phyloP scores from a whole-genome alignment of 2,113 vertebrate species.

The Zingel zingel region DNA sequence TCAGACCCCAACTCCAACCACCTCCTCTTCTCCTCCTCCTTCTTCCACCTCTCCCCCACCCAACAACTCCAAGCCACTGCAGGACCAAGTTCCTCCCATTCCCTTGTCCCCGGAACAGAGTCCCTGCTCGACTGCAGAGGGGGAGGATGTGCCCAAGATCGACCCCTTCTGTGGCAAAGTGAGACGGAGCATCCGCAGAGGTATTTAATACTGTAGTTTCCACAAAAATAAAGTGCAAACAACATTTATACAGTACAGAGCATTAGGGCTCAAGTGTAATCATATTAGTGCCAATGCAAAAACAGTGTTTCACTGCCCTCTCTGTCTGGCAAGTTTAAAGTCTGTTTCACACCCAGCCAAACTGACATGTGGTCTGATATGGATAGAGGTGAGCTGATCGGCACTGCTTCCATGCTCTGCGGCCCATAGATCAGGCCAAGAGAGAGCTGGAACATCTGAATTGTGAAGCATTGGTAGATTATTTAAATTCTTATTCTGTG shows the following conservation, averaged over 20 bases:
- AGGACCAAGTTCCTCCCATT: constrained; percentile 86
- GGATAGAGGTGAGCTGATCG: neutral
- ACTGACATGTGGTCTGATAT: neutral
- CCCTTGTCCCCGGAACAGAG: constrained; percentile 91
- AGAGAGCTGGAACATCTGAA: neutral
- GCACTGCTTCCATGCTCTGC: too few species aligned
- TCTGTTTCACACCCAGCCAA: neutral
- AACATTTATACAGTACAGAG: neutral
- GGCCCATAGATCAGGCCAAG: too few species aligned
- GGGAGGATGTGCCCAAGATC: constrained; percentile 86
- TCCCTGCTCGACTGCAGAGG: constrained; percentile 84
- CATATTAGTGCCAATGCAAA: neutral
- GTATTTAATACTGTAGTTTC: constrained; percentile 68
- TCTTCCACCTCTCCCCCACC: constrained; percentile 88
- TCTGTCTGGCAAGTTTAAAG: neutral
- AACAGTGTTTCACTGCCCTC: neutral
- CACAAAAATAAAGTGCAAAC: neutral
- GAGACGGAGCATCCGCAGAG: constrained; percentile 92
- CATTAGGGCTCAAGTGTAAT: neutral
- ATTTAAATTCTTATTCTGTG: neutral
- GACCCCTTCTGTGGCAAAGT: constrained; percentile 92
- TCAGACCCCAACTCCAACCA: constrained; percentile 79
- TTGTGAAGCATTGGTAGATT: neutral
- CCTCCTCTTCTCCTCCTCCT: constrained; percentile 82
- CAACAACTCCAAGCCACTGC: constrained; percentile 81